These are phyloP conservation scores for Scaptodrosophila lebanonensis DNA, from an alignment of 1,140 invertebrate species.

Conservation along the genomic window DNA sequence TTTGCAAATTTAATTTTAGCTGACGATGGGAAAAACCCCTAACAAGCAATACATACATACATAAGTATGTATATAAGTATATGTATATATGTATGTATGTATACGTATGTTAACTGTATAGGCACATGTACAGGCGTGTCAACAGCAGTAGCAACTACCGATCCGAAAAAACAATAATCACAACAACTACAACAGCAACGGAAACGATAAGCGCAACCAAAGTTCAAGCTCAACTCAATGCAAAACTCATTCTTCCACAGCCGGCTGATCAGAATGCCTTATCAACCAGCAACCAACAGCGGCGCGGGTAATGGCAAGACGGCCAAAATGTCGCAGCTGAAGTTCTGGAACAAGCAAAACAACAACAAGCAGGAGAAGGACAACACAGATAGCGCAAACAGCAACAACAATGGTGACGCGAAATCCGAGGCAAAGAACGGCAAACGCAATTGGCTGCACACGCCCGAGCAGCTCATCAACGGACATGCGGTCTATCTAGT, in stretches of 20 bases:
- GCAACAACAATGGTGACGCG: conserved; percentile 51
- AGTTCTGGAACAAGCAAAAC: conserved; percentile 81
- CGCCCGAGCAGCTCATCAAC: conserved; percentile 93
- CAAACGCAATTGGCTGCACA: conserved; percentile 93
- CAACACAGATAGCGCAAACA: conserved; percentile 62
- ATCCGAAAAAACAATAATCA: too few species aligned
- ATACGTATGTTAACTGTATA: too few species aligned
- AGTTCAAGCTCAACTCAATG: conserved; percentile 28
- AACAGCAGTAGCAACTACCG: too few species aligned
- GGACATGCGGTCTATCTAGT: conserved; percentile 98
- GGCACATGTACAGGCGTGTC: too few species aligned
- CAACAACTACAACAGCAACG: too few species aligned
- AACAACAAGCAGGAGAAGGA: conserved; percentile 74
- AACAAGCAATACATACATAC: neutral
- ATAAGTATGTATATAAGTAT: too few species aligned
- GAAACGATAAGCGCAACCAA: too few species aligned
- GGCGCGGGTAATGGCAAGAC: conserved; percentile 44
- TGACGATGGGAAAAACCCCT: conserved; percentile 43
- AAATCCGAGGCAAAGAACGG: conserved; percentile 71
- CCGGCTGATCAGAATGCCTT: conserved; percentile 46
- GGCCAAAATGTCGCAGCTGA: conserved; percentile 80
- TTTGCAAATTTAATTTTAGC: conserved; percentile 35
- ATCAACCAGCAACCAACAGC: conserved; percentile 59
- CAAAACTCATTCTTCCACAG: too few species aligned
- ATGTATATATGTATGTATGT: too few species aligned